Base-by-base conservation (phyloP, 2,113 vertebrate species). In the Opisthocomus hoazin region DNA sequence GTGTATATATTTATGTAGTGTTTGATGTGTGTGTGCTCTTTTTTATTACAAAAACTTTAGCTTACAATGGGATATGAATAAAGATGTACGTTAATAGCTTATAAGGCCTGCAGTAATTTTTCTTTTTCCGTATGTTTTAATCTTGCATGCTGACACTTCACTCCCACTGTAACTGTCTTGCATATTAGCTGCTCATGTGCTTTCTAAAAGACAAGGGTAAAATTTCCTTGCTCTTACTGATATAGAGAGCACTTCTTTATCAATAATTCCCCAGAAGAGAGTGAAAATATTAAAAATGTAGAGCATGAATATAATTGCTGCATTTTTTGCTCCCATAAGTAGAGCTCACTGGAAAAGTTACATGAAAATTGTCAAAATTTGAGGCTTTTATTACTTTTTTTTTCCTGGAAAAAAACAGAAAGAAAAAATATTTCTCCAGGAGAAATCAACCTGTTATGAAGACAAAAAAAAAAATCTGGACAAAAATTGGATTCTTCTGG, bases 81-180 rank as follows among this genome's bases (percentile, higher is more conserved):
- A 94, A 82, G 12, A 53, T 76, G 69, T 43, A 48, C 6, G 69
- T 79, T 85, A 79, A 91, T 34, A 94, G 26, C 34, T 90, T 85
- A 65, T 69, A 85, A 85, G 17, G 27, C 21, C 39, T 29, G 6
- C 11, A 56, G 15, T 60, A 82, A 48, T 87, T 39, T n/a, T 53
- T 37, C 63, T 90, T 86, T 36, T 56, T 41, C 23, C 23, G 19
- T 87, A 11, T 34, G 3, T 85, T 87, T 87, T 69, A 76, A 79
- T 85, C 34, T 86, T 69, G 1, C 45, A 51, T 73, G 39, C 43
- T 78, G 57, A 32, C 29, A 51, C 43, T 82, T 93, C 36, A 53
- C 16, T 86, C 82, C 34, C 8, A 76, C 41, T 57, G 30, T 69
- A 87, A 53, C 82, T 76, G 18, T 68, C 57, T 85, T 53, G 11